Percentiles rank a stretch among this genome's conserved stretches.
phyloP scores from a whole-genome alignment of 2,113 vertebrate species.

The Mola mola region DNA sequence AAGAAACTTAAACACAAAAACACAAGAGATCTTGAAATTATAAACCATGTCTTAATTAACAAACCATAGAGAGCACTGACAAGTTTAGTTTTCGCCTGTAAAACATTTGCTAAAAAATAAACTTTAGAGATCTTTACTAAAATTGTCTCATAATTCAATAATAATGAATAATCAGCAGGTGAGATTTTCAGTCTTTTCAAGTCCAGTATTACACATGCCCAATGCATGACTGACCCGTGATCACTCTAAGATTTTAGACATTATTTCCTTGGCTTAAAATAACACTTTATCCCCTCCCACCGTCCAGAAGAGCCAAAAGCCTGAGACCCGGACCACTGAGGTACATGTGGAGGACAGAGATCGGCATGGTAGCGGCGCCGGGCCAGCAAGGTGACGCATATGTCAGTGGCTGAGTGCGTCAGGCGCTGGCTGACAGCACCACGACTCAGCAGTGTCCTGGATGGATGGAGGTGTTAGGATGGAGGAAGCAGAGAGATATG shows the following conservation, averaged over 20 bases:
- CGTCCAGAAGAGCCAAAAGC: constrained; percentile 35
- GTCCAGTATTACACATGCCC: not conserved
- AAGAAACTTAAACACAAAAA: too few species aligned
- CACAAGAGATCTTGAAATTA: too few species aligned
- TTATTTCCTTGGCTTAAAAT: constrained; percentile 31
- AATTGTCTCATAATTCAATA: too few species aligned
- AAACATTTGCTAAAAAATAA: too few species aligned
- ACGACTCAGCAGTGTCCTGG: constrained; percentile 75
- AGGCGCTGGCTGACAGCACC: constrained; percentile 68
- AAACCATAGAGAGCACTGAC: too few species aligned
- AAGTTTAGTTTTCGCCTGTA: too few species aligned
- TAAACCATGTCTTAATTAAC: too few species aligned
- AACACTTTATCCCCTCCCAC: constrained; percentile 7
- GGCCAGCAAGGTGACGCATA: constrained; percentile 73
- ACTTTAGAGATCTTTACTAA: too few species aligned
- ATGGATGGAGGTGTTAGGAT: constrained; percentile 71
- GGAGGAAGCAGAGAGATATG: constrained; percentile 54
- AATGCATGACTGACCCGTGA: constrained; percentile 15
- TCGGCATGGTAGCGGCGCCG: constrained; percentile 40
- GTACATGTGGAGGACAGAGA: constrained; percentile 60
- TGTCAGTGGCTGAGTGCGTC: constrained; percentile 70
- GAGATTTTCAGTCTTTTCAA: too few species aligned
- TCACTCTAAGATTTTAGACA: too few species aligned
- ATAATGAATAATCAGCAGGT: too few species aligned
- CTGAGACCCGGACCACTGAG: constrained; percentile 39